A percentile compares a stretch with the other conserved stretches of the same genome.
phyloP scores from a whole-genome alignment of 2,113 vertebrate species.

The Illadopsis cleaveri region DNA sequence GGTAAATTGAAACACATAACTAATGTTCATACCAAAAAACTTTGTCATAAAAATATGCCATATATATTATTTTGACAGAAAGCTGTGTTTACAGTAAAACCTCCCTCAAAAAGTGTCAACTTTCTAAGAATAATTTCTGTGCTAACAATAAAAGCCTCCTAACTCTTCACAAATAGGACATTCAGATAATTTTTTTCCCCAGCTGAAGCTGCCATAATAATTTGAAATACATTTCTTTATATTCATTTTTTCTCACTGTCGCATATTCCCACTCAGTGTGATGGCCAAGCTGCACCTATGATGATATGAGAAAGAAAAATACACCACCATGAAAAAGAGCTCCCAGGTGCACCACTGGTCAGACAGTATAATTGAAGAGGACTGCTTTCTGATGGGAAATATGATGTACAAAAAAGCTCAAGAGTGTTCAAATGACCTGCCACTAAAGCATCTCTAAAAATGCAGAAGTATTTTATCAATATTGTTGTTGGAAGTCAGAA shows the following conservation, averaged over 20 bases:
- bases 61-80: not conserved
- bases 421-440: not conserved
- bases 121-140: not conserved
- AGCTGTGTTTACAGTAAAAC: not conserved
- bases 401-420: not conserved
- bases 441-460: not conserved
- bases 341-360: not conserved
- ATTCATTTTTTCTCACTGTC: not conserved
- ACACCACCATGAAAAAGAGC: not conserved
- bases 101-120: not conserved
- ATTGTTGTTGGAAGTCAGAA: rapidly evolving
- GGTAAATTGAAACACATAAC: not conserved
- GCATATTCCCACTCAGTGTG: not conserved
- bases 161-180: not conserved
- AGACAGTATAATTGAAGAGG: not conserved
- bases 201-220: not conserved
- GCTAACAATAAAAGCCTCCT: not conserved
- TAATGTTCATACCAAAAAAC: not conserved
- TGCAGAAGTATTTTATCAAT: not conserved
- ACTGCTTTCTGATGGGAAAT: not conserved
- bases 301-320: not conserved
- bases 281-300: not conserved
- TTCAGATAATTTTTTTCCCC: not conserved
- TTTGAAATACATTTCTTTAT: not conserved
- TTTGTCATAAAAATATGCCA: not conserved